Conservation (phyloP, 2,113 vertebrate genomes). For the Heterotis niloticus region DNA sequence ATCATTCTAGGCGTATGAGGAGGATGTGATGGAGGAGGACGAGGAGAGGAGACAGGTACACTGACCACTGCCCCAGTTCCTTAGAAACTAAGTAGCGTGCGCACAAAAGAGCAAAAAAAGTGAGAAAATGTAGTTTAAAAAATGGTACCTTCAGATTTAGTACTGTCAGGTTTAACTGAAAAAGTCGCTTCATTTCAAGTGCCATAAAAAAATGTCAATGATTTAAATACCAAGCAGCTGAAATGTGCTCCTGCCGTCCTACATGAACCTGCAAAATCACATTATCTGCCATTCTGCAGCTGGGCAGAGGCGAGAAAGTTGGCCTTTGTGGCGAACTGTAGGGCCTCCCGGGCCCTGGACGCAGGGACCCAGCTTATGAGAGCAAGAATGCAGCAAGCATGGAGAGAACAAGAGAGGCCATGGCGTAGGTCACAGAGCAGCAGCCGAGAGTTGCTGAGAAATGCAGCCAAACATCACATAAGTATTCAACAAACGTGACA, state of each 20-base stretch:
- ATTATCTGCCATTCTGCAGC: no score
- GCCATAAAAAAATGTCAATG: background rate
- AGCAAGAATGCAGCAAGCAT: constrained; percentile 78
- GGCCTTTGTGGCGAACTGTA: constrained; percentile 25
- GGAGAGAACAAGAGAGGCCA: constrained; percentile 81
- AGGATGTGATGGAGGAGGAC: background rate
- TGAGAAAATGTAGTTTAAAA: background rate
- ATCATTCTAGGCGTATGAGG: background rate
- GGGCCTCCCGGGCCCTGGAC: constrained; percentile 40
- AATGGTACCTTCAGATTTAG: no score
- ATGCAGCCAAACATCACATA: background rate
- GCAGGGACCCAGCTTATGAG: constrained; percentile 65
- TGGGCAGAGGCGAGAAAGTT: no score
- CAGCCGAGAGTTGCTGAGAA: constrained; percentile 80
- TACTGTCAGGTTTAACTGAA: no score
- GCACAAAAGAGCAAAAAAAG: background rate
- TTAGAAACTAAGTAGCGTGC: no score
- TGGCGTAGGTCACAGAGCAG: constrained; percentile 77
- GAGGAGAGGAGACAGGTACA: background rate
- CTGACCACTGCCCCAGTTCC: no score
- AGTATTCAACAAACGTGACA: background rate
- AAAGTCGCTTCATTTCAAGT: background rate
- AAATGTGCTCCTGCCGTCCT: background rate
- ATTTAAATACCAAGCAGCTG: background rate
- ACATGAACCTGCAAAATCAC: no score